Conservation (phyloP, 1,140 invertebrate genomes). For the Mycetomoellerius zeteki region DNA sequence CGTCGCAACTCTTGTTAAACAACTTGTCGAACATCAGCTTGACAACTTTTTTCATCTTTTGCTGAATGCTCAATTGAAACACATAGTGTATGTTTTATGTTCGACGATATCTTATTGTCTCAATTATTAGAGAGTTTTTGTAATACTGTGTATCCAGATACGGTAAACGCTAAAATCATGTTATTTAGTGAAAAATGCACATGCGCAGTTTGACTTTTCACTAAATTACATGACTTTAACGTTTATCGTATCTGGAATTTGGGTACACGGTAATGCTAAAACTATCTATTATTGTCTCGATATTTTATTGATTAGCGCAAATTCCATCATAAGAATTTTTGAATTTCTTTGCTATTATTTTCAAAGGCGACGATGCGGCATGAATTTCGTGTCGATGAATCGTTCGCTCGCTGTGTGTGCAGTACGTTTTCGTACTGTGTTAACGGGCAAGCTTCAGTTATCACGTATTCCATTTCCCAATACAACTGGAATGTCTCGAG, state of each 20-base stretch:
- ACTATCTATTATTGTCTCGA: background rate
- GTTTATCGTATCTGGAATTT: too few relatives aligned
- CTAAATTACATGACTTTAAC: too few relatives aligned
- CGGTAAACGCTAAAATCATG: too few relatives aligned
- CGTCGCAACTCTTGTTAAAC: background rate
- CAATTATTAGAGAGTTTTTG: too few relatives aligned
- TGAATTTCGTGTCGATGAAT: constrained; percentile 15
- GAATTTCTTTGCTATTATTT: background rate
- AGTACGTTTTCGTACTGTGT: constrained; percentile 27
- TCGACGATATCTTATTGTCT: background rate
- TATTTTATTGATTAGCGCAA: background rate
- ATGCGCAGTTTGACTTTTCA: too few relatives aligned
- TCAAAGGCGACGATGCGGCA: background rate
- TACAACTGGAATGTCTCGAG: constrained; percentile 63
- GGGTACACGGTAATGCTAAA: too few relatives aligned
- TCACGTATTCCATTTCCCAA: constrained; percentile 75
- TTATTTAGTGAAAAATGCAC: too few relatives aligned
- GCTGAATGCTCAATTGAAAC: constrained; percentile 2
- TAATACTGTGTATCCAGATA: too few relatives aligned
- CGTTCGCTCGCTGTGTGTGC: background rate
- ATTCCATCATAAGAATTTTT: background rate
- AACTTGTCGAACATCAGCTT: background rate
- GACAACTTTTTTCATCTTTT: constrained; percentile 18
- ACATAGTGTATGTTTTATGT: too few relatives aligned
- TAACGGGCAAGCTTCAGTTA: constrained; percentile 56